Percentiles rank a stretch among this genome's conserved stretches.
These are phyloP conservation scores for Bagarius yarrelli DNA, from an alignment of 2,113 vertebrate species.

Conservation along the genomic window DNA sequence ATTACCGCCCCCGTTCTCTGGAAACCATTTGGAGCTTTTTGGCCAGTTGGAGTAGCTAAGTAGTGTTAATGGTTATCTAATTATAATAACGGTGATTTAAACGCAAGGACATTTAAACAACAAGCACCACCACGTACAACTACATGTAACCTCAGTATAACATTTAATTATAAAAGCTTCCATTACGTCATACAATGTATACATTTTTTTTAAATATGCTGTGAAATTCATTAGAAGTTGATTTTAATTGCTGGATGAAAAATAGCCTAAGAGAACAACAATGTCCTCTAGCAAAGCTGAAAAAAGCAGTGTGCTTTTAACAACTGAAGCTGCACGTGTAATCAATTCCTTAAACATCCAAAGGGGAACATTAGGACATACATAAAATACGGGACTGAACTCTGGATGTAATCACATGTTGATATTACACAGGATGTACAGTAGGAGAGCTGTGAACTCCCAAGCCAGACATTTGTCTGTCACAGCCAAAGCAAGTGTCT, in stretches of 20 bases:
- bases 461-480: conserved; percentile 32
- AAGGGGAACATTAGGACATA: conserved; percentile 46
- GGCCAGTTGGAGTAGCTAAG: conserved; percentile 53
- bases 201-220: conserved; percentile 9
- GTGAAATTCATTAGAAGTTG: background rate
- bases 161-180: conserved; percentile 10
- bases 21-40: conserved; percentile 55
- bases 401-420: conserved; percentile 44
- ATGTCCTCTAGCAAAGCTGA: conserved; percentile 15
- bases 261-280: conserved; percentile 8
- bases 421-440: conserved; percentile 50
- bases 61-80: conserved; percentile 42
- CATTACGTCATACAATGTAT: background rate
- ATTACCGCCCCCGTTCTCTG: conserved; percentile 55
- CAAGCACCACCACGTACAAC: background rate
- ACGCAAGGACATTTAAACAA: conserved; percentile 12
- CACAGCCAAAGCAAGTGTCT: conserved; percentile 10
- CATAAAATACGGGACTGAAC: conserved; percentile 48
- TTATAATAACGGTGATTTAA: conserved; percentile 15
- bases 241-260: background rate
- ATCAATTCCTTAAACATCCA: conserved; percentile 32
- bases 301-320: conserved; percentile 8
- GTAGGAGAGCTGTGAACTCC: conserved; percentile 47
- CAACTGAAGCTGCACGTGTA: background rate
- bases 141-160: conserved; percentile 26